These are phyloP conservation scores for Rotaria sp. DNA, from an alignment of 2,888 invertebrate genomes.

Conservation along the genomic window DNA sequence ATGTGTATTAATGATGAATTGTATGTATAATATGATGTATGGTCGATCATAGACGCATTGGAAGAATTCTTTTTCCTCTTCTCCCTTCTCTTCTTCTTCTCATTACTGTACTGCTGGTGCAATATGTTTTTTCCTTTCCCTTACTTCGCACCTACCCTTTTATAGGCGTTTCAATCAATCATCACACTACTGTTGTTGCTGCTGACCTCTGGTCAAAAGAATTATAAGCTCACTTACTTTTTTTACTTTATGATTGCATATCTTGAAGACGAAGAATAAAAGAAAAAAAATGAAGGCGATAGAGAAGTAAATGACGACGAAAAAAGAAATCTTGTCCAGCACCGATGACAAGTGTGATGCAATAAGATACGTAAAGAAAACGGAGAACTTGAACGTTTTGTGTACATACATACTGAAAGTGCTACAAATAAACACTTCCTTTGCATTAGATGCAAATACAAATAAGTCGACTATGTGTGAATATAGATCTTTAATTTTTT, in stretches of 20 bases:
- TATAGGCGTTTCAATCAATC: neutral
- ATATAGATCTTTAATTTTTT: neutral
- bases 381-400: neutral
- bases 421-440: neutral
- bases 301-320: neutral
- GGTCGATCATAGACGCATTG: neutral
- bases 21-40: neutral
- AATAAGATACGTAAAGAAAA: neutral
- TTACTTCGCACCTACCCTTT: neutral
- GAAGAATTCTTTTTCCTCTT: neutral
- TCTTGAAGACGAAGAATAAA: neutral
- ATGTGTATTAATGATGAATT: slow-evolving; percentile 13
- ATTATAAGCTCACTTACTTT: neutral
- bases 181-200: neutral
- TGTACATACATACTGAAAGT: neutral
- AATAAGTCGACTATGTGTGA: neutral
- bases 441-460: neutral
- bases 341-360: neutral
- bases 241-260: neutral
- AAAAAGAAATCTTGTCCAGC: neutral
- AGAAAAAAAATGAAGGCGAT: neutral
- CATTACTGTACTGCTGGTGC: neutral
- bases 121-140: neutral
- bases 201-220: neutral
- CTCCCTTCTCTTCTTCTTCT: neutral